A percentile compares a stretch with the other conserved stretches of the same genome.
Evolutionary conservation across 53 echinoderm and acorn worm genomes (phyloP).

Genomic region (Holothuria scabra): DNA sequence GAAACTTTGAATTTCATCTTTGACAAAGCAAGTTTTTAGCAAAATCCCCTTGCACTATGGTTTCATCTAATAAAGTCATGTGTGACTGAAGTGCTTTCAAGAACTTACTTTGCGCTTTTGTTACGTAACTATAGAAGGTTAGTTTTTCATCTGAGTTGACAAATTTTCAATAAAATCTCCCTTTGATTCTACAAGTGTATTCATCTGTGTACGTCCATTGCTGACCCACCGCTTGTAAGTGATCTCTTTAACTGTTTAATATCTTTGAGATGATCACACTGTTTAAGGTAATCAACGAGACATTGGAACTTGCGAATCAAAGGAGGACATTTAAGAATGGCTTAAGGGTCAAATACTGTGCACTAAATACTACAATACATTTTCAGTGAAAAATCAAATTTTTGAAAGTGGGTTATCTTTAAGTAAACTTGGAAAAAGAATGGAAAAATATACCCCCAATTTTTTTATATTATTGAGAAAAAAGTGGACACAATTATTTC

Average conservation of each 20-base stretch:
- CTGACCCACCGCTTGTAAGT: slow-evolving; percentile 50
- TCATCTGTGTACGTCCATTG: slow-evolving; percentile 48
- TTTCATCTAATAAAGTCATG: slow-evolving; percentile 45
- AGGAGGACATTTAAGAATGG: too few relatives aligned
- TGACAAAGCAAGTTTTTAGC: slow-evolving; percentile 65
- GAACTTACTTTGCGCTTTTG: slow-evolving; percentile 57
- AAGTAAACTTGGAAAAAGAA: too few relatives aligned
- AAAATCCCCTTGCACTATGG: slow-evolving; percentile 71
- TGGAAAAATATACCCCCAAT: too few relatives aligned
- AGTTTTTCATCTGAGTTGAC: slow-evolving; percentile 43
- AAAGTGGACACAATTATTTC: too few relatives aligned
- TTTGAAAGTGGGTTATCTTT: too few relatives aligned
- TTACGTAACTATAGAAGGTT: slow-evolving; percentile 54
- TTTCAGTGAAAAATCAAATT: too few relatives aligned
- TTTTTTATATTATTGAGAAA: too few relatives aligned
- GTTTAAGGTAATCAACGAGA: background rate
- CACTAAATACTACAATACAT: too few relatives aligned
- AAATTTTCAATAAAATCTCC: slow-evolving; percentile 49
- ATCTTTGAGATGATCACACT: slow-evolving; percentile 34
- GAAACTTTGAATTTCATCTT: slow-evolving; percentile 70
- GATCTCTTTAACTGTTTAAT: slow-evolving; percentile 57
- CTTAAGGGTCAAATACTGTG: too few relatives aligned
- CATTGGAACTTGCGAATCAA: background rate
- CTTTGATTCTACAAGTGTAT: slow-evolving; percentile 37
- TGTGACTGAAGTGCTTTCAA: slow-evolving; percentile 56